Percentiles rank a stretch among this genome's conserved stretches.
Evolutionary conservation across 1,140 invertebrate species (phyloP).

Genomic region (Matsumurasca onukii): DNA sequence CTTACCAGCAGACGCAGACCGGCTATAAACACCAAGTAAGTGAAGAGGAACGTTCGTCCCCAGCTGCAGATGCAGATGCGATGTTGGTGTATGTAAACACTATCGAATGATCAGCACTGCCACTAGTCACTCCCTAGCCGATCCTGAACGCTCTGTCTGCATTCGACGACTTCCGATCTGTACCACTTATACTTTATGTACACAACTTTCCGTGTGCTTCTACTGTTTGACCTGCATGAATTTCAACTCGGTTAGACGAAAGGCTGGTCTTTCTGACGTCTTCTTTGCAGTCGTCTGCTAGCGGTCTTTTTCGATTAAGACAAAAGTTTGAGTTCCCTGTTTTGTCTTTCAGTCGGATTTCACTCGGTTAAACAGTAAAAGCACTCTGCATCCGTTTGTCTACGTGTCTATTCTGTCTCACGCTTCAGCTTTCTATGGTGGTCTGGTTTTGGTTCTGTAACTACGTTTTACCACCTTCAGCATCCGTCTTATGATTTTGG

Average conservation of each 20-base stretch:
- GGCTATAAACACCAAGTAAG: slow-evolving; percentile 77
- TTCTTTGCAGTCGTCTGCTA: too few species aligned
- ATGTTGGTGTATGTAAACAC: too few species aligned
- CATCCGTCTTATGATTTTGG: slow-evolving; percentile 8
- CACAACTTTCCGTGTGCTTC: slow-evolving; percentile 5
- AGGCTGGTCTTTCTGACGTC: too few species aligned
- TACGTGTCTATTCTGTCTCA: slow-evolving; percentile 2
- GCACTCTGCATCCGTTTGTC: slow-evolving; percentile 18
- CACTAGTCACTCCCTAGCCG: too few species aligned
- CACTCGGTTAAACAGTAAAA: slow-evolving; percentile 8
- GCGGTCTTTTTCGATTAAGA: too few species aligned
- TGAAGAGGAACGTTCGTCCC: background rate
- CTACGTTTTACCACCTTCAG: slow-evolving; percentile 23
- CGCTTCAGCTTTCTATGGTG: slow-evolving; percentile 26
- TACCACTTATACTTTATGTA: too few species aligned
- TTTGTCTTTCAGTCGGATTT: too few species aligned
- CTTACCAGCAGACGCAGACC: slow-evolving; percentile 14
- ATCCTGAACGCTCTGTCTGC: slow-evolving; percentile 8
- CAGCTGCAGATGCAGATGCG: too few species aligned
- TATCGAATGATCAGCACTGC: too few species aligned
- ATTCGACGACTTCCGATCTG: background rate
- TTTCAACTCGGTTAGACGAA: too few species aligned
- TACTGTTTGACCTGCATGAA: slow-evolving; percentile 17
- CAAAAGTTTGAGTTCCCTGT: too few species aligned
- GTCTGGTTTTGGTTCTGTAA: background rate